phyloP scores from a whole-genome alignment of 1,140 invertebrate genomes.

The Drosophila sucinea region DNA sequence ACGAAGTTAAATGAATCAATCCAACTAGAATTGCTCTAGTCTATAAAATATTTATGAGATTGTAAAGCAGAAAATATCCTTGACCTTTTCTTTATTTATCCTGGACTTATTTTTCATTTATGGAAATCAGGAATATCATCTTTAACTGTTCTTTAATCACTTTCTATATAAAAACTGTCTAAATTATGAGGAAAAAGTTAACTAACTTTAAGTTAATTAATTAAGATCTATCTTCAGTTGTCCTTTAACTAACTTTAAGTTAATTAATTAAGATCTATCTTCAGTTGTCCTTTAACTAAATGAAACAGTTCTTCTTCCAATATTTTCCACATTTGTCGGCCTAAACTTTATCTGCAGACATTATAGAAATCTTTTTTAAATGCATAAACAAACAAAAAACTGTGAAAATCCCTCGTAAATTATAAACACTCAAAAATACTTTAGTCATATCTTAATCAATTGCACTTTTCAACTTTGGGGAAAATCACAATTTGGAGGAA shows the following conservation, averaged over 20 bases:
- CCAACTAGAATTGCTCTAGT: neutral
- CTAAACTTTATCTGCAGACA: neutral
- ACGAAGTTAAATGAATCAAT: neutral
- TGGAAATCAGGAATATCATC: too few relatives aligned
- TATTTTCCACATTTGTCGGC: too few relatives aligned
- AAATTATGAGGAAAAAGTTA: too few relatives aligned
- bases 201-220: too few relatives aligned
- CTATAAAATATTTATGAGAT: neutral
- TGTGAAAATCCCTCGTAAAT: conserved; percentile 1
- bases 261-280: too few relatives aligned
- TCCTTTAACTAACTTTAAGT: too few relatives aligned
- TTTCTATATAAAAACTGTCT: too few relatives aligned
- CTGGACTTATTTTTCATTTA: too few relatives aligned
- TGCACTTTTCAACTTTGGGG: neutral
- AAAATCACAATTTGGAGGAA: neutral
- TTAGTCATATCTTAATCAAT: neutral
- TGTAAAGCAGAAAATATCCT: neutral
- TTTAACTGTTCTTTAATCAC: too few relatives aligned
- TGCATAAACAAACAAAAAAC: neutral
- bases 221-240: too few relatives aligned
- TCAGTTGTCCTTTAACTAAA: too few relatives aligned
- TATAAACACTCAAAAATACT: neutral
- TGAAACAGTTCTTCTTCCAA: too few relatives aligned
- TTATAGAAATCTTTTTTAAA: neutral
- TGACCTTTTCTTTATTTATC: neutral